A percentile compares a stretch with the other conserved stretches of the same genome.
Evolutionary conservation across 2,797 vertebrate genomes (phyloP).

Genomic region (Tiaroga cobitis): DNA sequence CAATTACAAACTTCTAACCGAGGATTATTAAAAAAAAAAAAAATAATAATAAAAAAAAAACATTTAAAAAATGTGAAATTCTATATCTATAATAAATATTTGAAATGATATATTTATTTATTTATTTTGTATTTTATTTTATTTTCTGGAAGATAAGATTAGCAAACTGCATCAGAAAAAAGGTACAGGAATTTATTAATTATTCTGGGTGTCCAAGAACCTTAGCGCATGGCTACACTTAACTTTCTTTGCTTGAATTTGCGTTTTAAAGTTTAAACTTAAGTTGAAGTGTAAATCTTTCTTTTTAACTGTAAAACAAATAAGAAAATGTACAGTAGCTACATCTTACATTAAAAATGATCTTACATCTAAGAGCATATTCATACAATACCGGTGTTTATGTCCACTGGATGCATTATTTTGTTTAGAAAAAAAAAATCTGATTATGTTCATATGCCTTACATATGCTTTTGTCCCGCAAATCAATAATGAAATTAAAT

Average conservation of each 20-base stretch:
- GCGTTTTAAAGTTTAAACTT: background rate
- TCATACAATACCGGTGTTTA: background rate
- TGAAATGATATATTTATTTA: background rate
- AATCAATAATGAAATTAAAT: background rate
- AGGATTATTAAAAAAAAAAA: background rate
- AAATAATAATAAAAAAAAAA: too few relatives aligned
- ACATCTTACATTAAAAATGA: background rate
- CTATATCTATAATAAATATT: background rate
- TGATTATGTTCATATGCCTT: background rate
- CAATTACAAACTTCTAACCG: background rate
- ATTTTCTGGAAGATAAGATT: background rate
- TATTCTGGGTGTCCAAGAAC: background rate
- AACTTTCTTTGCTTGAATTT: background rate
- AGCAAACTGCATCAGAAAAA: background rate
- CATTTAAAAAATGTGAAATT: too few relatives aligned
- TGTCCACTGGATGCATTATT: background rate
- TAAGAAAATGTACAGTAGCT: background rate
- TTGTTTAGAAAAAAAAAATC: background rate
- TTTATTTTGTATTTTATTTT: background rate
- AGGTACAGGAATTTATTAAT: background rate
- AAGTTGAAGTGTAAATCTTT: background rate
- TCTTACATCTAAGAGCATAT: background rate
- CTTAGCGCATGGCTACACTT: background rate
- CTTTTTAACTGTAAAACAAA: background rate
- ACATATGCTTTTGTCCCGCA: background rate